phyloP scores from a whole-genome alignment of 2,113 vertebrate genomes.

The Chlamydotis undulata region DNA sequence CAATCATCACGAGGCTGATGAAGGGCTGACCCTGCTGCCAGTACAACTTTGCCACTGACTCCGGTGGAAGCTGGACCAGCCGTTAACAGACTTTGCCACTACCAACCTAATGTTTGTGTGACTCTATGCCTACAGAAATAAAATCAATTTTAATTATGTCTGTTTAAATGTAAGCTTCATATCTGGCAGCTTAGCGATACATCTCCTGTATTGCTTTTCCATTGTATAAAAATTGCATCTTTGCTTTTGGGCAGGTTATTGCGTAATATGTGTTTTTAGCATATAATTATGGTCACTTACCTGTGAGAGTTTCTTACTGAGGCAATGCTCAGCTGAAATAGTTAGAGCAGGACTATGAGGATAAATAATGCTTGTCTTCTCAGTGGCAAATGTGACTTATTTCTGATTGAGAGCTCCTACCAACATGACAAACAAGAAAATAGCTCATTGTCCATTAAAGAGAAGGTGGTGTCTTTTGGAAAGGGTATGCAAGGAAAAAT shows the following conservation, averaged over 20 bases:
- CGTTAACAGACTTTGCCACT: background rate
- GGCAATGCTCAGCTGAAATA: background rate
- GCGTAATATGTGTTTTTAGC: background rate
- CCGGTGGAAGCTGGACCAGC: background rate
- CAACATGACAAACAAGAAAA: background rate
- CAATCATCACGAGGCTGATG: background rate
- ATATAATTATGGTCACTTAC: background rate
- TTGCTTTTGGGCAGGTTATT: background rate
- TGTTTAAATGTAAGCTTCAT: background rate
- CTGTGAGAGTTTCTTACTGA: background rate
- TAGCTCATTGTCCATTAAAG: background rate
- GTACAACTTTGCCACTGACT: background rate
- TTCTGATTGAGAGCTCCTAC: background rate
- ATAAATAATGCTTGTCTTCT: background rate
- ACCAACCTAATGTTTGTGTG: background rate
- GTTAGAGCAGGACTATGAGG: background rate
- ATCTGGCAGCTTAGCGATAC: background rate
- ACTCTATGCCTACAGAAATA: background rate
- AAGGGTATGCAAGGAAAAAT: background rate
- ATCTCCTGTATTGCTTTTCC: background rate
- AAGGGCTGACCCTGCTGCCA: background rate
- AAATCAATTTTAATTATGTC: background rate
- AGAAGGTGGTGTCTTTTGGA: background rate
- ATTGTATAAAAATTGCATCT: background rate
- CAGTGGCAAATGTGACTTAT: background rate